A percentile compares a stretch with the other conserved stretches of the same genome.
These are phyloP conservation scores for Sebastolobus altivelis DNA, from an alignment of 2,797 vertebrate genomes.

Conservation along the genomic window DNA sequence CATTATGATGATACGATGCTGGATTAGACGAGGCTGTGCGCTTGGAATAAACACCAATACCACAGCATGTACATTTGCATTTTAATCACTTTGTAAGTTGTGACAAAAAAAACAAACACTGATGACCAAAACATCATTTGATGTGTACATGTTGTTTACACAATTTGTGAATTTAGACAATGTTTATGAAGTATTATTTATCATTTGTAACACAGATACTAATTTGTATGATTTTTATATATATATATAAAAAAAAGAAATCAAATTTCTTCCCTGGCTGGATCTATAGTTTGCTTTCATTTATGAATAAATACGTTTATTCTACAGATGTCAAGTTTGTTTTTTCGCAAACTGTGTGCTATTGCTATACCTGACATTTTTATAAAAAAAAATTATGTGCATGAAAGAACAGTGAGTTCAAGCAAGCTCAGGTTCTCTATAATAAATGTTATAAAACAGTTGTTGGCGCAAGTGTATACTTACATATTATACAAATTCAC, in stretches of 20 bases:
- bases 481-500: constrained; percentile 60
- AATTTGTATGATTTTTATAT: constrained; percentile 85
- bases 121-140: constrained; percentile 71
- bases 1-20: constrained; percentile 47
- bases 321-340: constrained; percentile 39
- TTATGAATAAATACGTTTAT: constrained; percentile 84
- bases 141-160: constrained; percentile 78
- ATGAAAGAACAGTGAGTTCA: constrained; percentile 4
- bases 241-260: constrained; percentile 60
- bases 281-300: constrained; percentile 80
- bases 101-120: constrained; percentile 42
- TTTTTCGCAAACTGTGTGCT: constrained; percentile 27
- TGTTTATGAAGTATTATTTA: constrained; percentile 78
- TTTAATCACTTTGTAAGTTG: constrained; percentile 49
- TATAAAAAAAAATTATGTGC: constrained; percentile 39
- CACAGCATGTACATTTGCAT: constrained; percentile 50
- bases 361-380: constrained; percentile 10
- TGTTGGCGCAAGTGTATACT: constrained; percentile 37
- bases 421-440: constrained; percentile 31
- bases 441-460: constrained; percentile 37
- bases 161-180: constrained; percentile 67
- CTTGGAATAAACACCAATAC: constrained; percentile 39
- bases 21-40: constrained; percentile 48
- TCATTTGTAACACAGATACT: constrained; percentile 81
- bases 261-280: constrained; percentile 62